Evolutionary conservation across 2,797 vertebrate genomes (phyloP).

Genomic region (Chelon labrosus): DNA sequence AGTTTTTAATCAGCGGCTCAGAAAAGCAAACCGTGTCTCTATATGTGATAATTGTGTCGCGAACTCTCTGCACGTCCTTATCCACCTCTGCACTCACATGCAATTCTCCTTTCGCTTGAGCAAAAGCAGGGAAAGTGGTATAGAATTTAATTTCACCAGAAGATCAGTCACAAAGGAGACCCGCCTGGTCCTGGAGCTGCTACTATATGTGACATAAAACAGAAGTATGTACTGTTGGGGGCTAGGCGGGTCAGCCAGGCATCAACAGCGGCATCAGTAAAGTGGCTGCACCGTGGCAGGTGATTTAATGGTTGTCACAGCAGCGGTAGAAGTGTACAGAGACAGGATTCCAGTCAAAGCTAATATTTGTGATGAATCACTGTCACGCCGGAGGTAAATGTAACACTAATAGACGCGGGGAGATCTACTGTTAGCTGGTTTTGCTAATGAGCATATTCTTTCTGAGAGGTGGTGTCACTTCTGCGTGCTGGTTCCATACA

Average conservation of each 20-base stretch:
- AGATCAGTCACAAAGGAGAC: conserved; percentile 18
- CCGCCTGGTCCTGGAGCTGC: conserved; percentile 49
- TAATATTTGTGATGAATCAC: conserved; percentile 84
- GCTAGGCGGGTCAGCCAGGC: conserved; percentile 63
- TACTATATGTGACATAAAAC: conserved; percentile 63
- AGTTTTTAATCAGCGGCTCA: conserved; percentile 25
- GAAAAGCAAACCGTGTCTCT: not conserved
- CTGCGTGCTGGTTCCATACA: conserved; percentile 67
- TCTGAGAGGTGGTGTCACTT: conserved; percentile 76
- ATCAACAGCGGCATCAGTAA: conserved; percentile 71
- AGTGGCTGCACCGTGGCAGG: conserved; percentile 75
- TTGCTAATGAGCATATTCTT: conserved; percentile 81
- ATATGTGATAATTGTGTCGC: conserved; percentile 41
- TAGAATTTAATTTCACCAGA: conserved; percentile 4
- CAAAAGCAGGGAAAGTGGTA: conserved; percentile 16
- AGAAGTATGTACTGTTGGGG: conserved; percentile 60
- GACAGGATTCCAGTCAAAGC: conserved; percentile 83
- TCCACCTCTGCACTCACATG: conserved; percentile 16
- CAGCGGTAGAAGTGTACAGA: conserved; percentile 73
- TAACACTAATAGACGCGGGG: conserved; percentile 81
- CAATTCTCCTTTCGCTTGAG: conserved; percentile 28
- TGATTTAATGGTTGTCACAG: conserved; percentile 84
- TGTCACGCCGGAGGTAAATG: conserved; percentile 80
- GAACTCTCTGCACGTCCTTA: not conserved
- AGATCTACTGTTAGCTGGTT: conserved; percentile 79